Evolutionary conservation across 2,888 invertebrate genomes (phyloP), one percentile per base, ranked within the genome.

Genomic region (Caenorhabditis plicata): DNA sequence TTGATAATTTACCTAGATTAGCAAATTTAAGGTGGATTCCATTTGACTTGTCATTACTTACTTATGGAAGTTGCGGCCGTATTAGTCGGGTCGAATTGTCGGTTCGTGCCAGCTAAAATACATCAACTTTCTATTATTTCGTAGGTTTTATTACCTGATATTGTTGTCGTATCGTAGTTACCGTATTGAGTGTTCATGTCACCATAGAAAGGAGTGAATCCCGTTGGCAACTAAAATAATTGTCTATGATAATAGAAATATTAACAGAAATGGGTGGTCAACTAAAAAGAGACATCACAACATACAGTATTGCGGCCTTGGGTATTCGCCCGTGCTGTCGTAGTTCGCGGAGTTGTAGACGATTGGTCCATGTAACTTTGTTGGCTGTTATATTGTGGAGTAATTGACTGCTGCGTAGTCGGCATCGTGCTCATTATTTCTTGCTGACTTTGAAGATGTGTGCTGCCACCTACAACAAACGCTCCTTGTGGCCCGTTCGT

Each of bases 101-200:
- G 49, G 23, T 47, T 57, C 15, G 57, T 32, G 39, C 46, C 46
- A 38, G 43, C 51, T 57, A 42, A 44, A 47, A 51, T 42, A 15
- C 23, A 35, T 42, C 5, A 22, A 31, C 27, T 29, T 22, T 29
- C 26, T 22, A 33, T 17, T 42, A 5, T 29, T 22, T n/a, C n/a
- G 38, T 15, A 49, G 22, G 44, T 32, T 25, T 39, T 32, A 33
- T 31, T 52, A 52, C 52, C 60, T 47, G 53, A 49, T n/a, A n/a
- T n/a, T n/a, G n/a, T n/a, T 9, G 31, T 60, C 8, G 60, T 53
- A 38, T 39, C 29, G 25, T 67, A 67, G 20, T 46, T 53, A 20
- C 67, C 67, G 32, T 67, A 67, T 36, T 51, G 54, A 8, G 60
- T 67, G 39, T 67, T 67, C 67, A 67, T 64, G 27, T 67, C 63